Evolutionary conservation across 2,888 invertebrate species (phyloP).

Genomic region (Leptura quadrifasciata): DNA sequence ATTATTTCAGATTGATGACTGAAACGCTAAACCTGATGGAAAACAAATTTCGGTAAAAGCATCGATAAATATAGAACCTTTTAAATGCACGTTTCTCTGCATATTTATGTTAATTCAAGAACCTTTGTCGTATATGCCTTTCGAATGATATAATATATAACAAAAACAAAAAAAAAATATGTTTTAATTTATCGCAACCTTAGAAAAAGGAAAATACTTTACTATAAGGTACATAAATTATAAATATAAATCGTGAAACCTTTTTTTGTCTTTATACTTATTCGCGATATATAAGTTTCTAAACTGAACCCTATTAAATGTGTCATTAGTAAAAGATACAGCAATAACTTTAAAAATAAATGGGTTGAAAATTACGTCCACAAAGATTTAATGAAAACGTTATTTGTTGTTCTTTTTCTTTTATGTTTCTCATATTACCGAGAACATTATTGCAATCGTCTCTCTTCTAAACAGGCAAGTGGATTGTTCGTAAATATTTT

Average conservation of each 20-base stretch:
- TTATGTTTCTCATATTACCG: not conserved
- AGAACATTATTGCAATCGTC: not conserved
- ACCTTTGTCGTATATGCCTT: not conserved
- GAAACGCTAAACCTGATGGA: not conserved
- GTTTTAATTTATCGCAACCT: too few species aligned
- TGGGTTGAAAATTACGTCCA: not conserved
- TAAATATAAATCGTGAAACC: too few species aligned
- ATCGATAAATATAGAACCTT: slow-evolving; percentile 4
- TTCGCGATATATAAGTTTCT: too few species aligned
- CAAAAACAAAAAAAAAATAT: too few species aligned
- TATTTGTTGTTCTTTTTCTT: not conserved
- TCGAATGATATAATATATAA: not conserved
- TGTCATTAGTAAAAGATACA: not conserved
- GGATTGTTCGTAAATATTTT: too few species aligned
- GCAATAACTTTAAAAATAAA: not conserved
- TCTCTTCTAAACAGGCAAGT: too few species aligned
- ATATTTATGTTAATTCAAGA: slow-evolving; percentile 9
- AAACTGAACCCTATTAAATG: not conserved
- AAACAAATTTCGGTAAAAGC: slow-evolving; percentile 18
- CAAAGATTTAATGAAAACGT: not conserved
- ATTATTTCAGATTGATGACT: not conserved
- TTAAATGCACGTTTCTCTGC: not conserved
- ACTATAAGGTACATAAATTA: too few species aligned
- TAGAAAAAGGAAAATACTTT: too few species aligned
- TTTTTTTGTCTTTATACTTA: too few species aligned